Evolutionary conservation across 1,140 invertebrate genomes (phyloP), one percentile per base, ranked within the genome.

Genomic region (Whitmania pigra): DNA sequence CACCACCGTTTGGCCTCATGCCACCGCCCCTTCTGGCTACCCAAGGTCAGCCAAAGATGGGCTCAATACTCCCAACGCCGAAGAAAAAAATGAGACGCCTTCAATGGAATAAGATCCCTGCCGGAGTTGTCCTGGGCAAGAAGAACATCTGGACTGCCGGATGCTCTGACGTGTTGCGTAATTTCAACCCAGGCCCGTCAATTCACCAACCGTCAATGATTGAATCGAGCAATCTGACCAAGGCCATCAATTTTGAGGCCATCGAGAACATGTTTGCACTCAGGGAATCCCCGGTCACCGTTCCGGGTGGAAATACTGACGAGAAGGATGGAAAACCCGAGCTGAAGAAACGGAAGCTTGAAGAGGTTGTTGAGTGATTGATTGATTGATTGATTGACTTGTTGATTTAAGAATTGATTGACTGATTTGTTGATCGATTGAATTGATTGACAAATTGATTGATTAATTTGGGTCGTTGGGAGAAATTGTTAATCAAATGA

Each of bases 131-230:
- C 13, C 67, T 78, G 20, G 78, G 78, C 66, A 79, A 78, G 63
- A 71, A 75, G n/a, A 81, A 78, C 73, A 67, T 81, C 69, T 73
- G 66, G 73, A 71, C 69, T 49, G 53, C 43, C 9, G 57, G 29
- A n/a, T 4, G 4, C 9, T 31, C 29, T 3, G 57, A 63, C 29
- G 22, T 29, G 29, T 49, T 77, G 43, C 74, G 76, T 67, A 69
- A 70, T 22, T 76, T 53, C 40, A 91, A 92, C 0, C 73, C 94
- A 94, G 80, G 94, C 92, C 92, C 92, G 90, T 79, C 93, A 93
- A 81, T 93, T 95, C 77, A 90, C 92, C 2, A 49, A 89, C 88
- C 79, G 88, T 89, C 57, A 15, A 18, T 31, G 93, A 89, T 90
- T 94, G 92, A 92, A 0, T 87, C 88, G 76, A 88, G 88, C 72